Percentiles rank a stretch among this genome's conserved stretches.
Evolutionary conservation across 2,888 invertebrate species (phyloP).

Genomic region (Elegia similella): DNA sequence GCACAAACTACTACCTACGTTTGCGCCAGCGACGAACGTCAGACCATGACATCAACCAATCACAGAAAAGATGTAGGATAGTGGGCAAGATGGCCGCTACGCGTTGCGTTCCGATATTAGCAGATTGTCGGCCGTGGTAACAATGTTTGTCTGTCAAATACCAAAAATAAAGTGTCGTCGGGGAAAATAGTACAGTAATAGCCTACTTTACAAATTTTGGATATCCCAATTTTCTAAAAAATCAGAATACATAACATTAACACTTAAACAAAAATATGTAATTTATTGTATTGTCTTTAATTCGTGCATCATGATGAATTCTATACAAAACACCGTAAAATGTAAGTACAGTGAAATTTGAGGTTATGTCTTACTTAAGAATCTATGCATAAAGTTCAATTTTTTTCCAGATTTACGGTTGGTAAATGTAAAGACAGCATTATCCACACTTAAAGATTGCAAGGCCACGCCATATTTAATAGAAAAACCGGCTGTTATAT

Average conservation of each 20-base stretch:
- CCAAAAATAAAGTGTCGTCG: too few species aligned
- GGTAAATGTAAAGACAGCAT: slow-evolving; percentile 56
- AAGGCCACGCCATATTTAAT: slow-evolving; percentile 36
- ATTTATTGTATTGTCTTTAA: background rate
- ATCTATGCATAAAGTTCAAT: background rate
- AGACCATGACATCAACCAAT: too few species aligned
- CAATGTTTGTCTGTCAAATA: too few species aligned
- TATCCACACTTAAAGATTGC: slow-evolving; percentile 57
- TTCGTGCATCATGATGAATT: slow-evolving; percentile 49
- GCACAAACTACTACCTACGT: too few species aligned
- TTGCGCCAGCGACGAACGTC: too few species aligned
- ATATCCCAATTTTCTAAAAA: slow-evolving; percentile 26
- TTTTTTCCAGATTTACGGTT: slow-evolving; percentile 61
- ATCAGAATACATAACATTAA: background rate
- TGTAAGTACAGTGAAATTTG: slow-evolving; percentile 50
- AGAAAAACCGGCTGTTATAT: slow-evolving; percentile 35
- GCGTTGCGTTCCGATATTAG: too few species aligned
- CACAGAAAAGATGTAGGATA: too few species aligned
- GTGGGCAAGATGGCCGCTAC: too few species aligned
- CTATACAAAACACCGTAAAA: slow-evolving; percentile 61
- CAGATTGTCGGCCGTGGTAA: too few species aligned
- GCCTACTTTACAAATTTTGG: slow-evolving; percentile 19
- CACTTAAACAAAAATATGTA: background rate
- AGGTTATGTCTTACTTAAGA: slow-evolving; percentile 46
- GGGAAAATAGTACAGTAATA: too few species aligned